A percentile compares a stretch with the other conserved stretches of the same genome.
These are phyloP conservation scores for Rhamnusium bicolor DNA, from an alignment of 2,888 invertebrate genomes.

Conservation along the genomic window DNA sequence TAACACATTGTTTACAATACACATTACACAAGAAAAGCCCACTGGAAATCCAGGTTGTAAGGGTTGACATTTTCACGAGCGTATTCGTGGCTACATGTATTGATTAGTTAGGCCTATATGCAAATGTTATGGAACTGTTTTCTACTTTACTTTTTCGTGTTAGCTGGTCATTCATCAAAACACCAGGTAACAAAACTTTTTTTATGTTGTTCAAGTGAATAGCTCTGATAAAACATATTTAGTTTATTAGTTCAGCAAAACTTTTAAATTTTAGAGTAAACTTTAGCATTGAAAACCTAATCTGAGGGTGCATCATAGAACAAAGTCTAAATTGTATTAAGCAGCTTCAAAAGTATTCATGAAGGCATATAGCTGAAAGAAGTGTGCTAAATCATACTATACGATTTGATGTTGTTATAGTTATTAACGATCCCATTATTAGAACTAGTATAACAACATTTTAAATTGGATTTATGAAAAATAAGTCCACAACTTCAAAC, in stretches of 20 bases:
- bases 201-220: slow-evolving; percentile 13
- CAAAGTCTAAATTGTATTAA: neutral
- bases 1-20: neutral
- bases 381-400: neutral
- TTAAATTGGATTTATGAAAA: no score
- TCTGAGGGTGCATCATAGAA: neutral
- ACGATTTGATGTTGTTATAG: no score
- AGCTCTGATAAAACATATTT: slow-evolving; percentile 15
- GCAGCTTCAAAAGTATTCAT: neutral
- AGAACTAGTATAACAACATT: no score
- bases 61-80: slow-evolving; percentile 10
- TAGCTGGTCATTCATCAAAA: slow-evolving; percentile 54
- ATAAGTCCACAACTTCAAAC: no score
- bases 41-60: neutral
- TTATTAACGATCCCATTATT: no score
- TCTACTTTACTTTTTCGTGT: slow-evolving; percentile 52
- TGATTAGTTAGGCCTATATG: slow-evolving; percentile 45
- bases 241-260: slow-evolving; percentile 14
- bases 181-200: slow-evolving; percentile 26
- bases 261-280: neutral
- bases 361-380: neutral
- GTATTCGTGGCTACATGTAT: slow-evolving; percentile 36
- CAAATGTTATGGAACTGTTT: slow-evolving; percentile 48
- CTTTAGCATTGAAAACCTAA: neutral
- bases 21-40: neutral